Conservation (phyloP, 2,113 vertebrate species). For the Brienomyrus longianalis region DNA sequence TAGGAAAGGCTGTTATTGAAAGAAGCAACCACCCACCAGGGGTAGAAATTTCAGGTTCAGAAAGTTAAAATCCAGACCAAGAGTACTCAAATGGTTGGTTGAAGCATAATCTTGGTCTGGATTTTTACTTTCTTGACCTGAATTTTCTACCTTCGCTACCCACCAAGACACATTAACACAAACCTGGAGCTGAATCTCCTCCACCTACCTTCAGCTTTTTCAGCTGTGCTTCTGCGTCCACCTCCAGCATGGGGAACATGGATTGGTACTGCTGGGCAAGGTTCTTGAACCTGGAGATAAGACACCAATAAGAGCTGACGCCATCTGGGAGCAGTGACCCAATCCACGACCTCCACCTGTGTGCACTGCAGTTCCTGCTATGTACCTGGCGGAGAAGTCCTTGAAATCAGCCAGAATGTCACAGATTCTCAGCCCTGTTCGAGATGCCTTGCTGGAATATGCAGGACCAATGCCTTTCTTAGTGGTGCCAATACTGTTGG, state of each 20-base stretch:
- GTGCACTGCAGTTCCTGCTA: not conserved
- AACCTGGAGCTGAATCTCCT: not conserved
- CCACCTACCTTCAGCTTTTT: conserved; percentile 81
- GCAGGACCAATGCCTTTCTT: conserved; percentile 96
- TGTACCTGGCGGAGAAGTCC: conserved; percentile 82
- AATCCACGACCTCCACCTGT: not conserved
- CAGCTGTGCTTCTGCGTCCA: conserved; percentile 81
- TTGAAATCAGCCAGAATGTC: conserved; percentile 90
- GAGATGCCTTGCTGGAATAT: conserved; percentile 89
- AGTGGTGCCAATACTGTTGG: conserved; percentile 87
- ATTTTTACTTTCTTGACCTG: not conserved
- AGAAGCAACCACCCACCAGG: not conserved
- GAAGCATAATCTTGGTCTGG: not conserved
- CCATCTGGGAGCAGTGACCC: not conserved
- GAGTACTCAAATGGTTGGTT: not conserved
- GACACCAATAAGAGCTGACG: not conserved
- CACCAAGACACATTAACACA: not conserved
- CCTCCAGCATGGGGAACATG: conserved; percentile 83
- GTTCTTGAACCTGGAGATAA: conserved; percentile 77
- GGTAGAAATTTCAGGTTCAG: not conserved
- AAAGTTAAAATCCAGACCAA: not conserved
- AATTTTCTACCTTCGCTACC: not conserved
- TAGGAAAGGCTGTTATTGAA: not conserved
- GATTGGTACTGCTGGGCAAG: conserved; percentile 85
- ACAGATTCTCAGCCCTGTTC: conserved; percentile 87